These are phyloP conservation scores for Psephotus haematonotus DNA, from an alignment of 2,113 vertebrate species.

Conservation along the genomic window DNA sequence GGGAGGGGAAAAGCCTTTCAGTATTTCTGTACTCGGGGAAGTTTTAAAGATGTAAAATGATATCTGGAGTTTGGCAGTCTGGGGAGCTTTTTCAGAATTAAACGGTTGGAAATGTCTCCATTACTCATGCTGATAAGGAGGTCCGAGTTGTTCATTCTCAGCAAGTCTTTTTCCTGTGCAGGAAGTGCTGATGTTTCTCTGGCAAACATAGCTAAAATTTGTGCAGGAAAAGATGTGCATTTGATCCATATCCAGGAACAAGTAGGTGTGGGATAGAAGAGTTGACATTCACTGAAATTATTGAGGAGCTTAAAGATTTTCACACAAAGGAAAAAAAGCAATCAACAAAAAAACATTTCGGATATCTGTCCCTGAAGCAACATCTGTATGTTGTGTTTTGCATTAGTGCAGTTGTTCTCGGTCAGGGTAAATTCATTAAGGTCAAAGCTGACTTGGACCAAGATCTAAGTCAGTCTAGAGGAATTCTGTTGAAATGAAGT, in stretches of 20 bases:
- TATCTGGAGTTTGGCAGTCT: not conserved
- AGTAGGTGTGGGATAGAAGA: not conserved
- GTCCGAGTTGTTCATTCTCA: not conserved
- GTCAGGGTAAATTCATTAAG: not conserved
- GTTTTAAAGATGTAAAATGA: not conserved
- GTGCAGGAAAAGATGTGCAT: not conserved
- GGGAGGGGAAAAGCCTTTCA: not conserved
- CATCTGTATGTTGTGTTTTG: not conserved
- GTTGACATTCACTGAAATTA: not conserved
- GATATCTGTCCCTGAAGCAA: not conserved
- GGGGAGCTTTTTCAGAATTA: not conserved
- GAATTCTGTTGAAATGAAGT: not conserved
- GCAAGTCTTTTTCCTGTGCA: not conserved
- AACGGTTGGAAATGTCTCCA: not conserved
- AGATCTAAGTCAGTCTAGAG: not conserved
- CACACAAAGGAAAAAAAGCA: not conserved
- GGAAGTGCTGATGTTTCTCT: constrained; percentile 43
- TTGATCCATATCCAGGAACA: constrained; percentile 21
- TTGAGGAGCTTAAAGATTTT: not conserved
- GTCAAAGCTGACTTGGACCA: not conserved
- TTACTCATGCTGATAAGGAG: constrained; percentile 8
- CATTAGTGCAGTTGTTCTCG: not conserved
- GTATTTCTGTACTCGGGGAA: not conserved
- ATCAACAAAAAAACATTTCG: not conserved
- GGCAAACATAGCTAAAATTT: not conserved